A percentile compares a stretch with the other conserved stretches of the same genome.
Conservation (phyloP, 2,888 invertebrate species). For the Drosophila cognata region DNA sequence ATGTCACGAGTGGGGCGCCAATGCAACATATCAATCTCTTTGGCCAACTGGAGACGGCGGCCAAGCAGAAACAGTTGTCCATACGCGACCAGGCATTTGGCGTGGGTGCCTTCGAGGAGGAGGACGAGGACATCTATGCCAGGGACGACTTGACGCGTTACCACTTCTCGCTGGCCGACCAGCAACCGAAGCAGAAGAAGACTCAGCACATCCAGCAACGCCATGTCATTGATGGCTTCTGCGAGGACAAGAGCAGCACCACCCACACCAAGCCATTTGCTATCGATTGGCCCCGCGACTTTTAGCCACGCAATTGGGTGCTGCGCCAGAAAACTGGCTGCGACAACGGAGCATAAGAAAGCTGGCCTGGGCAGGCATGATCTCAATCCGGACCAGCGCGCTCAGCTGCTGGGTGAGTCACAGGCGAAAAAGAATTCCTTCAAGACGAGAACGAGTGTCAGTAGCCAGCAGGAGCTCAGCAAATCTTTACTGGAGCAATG, state of each 20-base stretch:
- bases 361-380: too few relatives aligned
- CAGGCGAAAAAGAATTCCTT: too few relatives aligned
- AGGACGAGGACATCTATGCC: constrained; percentile 97
- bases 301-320: too few relatives aligned
- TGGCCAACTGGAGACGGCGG: constrained; percentile 86
- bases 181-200: constrained; percentile 86
- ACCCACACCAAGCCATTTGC: constrained; percentile 34
- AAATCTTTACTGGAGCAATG: constrained; percentile 9
- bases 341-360: too few relatives aligned
- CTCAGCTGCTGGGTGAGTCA: too few relatives aligned
- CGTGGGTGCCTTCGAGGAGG: constrained; percentile 96
- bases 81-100: constrained; percentile 97
- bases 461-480: too few relatives aligned
- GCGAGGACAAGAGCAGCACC: constrained; percentile 58
- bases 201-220: constrained; percentile 79
- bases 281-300: too few relatives aligned
- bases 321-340: too few relatives aligned
- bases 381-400: too few relatives aligned
- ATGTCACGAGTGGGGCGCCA: constrained; percentile 2
- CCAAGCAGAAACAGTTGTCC: constrained; percentile 89
- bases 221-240: constrained; percentile 81
- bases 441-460: too few relatives aligned
- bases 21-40: constrained; percentile 82
- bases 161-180: constrained; percentile 91
- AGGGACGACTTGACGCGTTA: constrained; percentile 96